Base-by-base conservation (phyloP, 2,888 invertebrate genomes). In the Copidosoma aretas region DNA sequence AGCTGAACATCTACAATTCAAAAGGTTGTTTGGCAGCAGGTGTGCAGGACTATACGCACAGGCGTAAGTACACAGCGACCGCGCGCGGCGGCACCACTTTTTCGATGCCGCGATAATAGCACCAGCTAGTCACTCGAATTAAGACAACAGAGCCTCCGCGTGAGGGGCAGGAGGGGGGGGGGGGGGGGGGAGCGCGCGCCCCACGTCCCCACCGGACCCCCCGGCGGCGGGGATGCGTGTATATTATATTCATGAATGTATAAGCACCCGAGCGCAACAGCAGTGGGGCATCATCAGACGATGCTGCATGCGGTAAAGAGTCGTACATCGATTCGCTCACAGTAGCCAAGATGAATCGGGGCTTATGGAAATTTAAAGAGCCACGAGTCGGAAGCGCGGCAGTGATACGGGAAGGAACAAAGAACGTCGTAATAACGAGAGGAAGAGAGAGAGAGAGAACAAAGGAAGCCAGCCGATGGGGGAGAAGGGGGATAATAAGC, bases 401-500 rank as follows among this genome's bases (percentile, higher is more conserved):
- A 24, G n/a, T 51, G 22, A 32, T 32, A 32, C 32, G 32, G 32
- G 32, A 32, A 19, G 19, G 19, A 71, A 67, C 64, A 67, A 67
- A 71, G 62, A 67, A 58, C 58, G 56, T 54, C 68, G 17, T 21
- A 15, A 46, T 19, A 32, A 25, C 12, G 0, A 15, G 15, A 17
- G 51, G 21, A 32, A 17, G 46, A 54, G 60, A 59, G 22, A 43
- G 32, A 66, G 19, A 46, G 56, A 21, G 59, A 74, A 68, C 67
- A 67, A 72, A 73, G 70, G 63, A 19, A 73, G 72, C 60, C 60
- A 72, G 64, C 3, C 12, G 43, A n/a, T n/a, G 15, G 3, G 8
- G 69, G 72, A 69, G 72, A 73, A 68, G 61, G 58, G 73, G 69
- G 71, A 73, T 67, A 68, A 68, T 58, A 72, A 73, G 70, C 72